Conservation (phyloP, 1,140 invertebrate genomes). For the Trichonephila clavata region DNA sequence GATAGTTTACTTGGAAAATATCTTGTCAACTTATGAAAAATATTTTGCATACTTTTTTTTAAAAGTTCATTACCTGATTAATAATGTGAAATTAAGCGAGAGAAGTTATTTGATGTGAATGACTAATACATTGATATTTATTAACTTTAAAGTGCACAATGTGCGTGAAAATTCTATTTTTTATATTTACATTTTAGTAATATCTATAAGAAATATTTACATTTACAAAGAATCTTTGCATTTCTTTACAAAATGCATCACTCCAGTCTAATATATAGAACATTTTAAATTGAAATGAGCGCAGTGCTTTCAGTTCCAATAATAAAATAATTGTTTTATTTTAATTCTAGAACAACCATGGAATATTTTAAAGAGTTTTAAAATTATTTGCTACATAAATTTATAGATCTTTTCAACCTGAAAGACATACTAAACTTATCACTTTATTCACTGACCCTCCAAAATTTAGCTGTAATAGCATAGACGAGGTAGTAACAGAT, state of each 20-base stretch:
- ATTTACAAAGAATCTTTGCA: not conserved
- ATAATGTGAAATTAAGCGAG: not conserved
- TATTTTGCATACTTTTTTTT: not conserved
- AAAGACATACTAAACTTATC: not conserved
- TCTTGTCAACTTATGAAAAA: not conserved
- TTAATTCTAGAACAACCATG: not conserved
- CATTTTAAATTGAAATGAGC: not conserved
- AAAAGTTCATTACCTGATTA: not conserved
- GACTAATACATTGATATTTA: not conserved
- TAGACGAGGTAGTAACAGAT: not conserved
- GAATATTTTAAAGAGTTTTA: not conserved
- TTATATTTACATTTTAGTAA: not conserved
- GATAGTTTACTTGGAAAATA: not conserved
- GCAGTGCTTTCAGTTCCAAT: not conserved
- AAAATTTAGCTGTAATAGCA: not conserved
- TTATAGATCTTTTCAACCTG: not conserved
- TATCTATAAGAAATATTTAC: slow-evolving; percentile 8
- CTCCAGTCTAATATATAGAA: not conserved
- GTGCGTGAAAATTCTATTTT: not conserved
- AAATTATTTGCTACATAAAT: not conserved
- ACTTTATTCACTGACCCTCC: not conserved
- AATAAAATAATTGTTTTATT: not conserved
- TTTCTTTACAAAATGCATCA: not conserved
- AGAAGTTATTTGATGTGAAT: not conserved
- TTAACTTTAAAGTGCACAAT: not conserved